phyloP scores from a whole-genome alignment of 2,888 invertebrate species.

The Drosophila kuntzei region DNA sequence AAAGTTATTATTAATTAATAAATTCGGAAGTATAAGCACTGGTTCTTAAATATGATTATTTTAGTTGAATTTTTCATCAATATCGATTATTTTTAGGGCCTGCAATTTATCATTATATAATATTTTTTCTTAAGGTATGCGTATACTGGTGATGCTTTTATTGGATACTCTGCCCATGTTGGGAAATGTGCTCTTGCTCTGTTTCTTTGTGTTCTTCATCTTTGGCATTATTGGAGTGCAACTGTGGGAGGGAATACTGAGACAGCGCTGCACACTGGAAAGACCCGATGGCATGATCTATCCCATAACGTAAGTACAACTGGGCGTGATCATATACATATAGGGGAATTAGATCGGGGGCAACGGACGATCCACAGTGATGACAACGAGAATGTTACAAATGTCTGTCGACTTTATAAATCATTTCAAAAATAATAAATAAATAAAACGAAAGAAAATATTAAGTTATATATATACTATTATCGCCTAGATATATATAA shows the following conservation, averaged over 20 bases:
- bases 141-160: slow-evolving; percentile 98
- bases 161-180: slow-evolving; percentile 99
- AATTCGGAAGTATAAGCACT: too few species aligned
- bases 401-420: slow-evolving; percentile 45
- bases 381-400: slow-evolving; percentile 24
- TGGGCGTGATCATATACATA: not conserved
- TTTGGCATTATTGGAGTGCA: slow-evolving; percentile 99
- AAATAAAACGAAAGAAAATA: too few species aligned
- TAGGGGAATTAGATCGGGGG: slow-evolving; percentile 7
- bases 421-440: slow-evolving; percentile 8
- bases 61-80: too few species aligned
- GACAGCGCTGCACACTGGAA: slow-evolving; percentile 96
- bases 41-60: too few species aligned
- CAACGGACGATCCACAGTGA: slow-evolving; percentile 48
- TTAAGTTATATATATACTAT: slow-evolving; percentile 24
- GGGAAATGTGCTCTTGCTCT: slow-evolving; percentile 98
- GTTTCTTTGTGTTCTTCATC: slow-evolving; percentile 99
- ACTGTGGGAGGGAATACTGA: slow-evolving; percentile 98
- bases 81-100: too few species aligned
- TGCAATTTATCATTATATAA: too few species aligned
- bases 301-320: slow-evolving; percentile 91
- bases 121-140: slow-evolving; percentile 94
- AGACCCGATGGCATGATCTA: slow-evolving; percentile 89
- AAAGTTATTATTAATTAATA: too few species aligned
- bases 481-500: slow-evolving; percentile 31